phyloP scores from a whole-genome alignment of 2,113 vertebrate genomes.

The Dipodomys ordii region DNA sequence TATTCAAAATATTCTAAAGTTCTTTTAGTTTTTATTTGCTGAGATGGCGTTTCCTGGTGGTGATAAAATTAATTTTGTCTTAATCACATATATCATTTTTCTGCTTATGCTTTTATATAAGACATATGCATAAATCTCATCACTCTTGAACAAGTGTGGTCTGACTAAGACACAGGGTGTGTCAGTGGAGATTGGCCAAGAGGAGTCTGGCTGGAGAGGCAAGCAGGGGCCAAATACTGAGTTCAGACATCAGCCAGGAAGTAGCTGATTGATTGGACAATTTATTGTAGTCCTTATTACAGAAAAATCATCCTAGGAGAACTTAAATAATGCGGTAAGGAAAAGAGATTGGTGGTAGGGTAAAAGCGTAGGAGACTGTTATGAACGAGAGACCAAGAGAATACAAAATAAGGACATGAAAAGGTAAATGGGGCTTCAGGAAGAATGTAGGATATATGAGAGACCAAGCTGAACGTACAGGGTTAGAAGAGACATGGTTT shows the following conservation, averaged over 20 bases:
- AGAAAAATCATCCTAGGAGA: not conserved
- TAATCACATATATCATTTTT: slow-evolving; percentile 23
- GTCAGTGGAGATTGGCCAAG: not conserved
- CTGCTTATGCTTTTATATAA: slow-evolving; percentile 8
- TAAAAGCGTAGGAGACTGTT: not conserved
- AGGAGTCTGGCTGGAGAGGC: not conserved
- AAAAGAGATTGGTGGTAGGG: not conserved
- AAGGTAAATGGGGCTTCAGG: not conserved
- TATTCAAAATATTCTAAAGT: not conserved
- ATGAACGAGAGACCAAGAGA: not conserved
- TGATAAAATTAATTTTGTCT: slow-evolving; percentile 8
- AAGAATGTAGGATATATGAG: not conserved
- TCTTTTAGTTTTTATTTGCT: slow-evolving; percentile 10
- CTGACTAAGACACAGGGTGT: not conserved
- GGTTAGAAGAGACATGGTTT: not conserved
- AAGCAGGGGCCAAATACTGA: not conserved
- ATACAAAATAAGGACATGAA: not conserved
- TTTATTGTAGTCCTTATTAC: not conserved
- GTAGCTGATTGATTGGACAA: too few species aligned
- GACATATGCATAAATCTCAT: not conserved
- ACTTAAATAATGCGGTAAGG: not conserved
- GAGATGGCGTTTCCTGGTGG: not conserved
- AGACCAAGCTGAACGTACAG: not conserved
- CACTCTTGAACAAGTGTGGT: not conserved
- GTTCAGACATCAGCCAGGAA: too few species aligned